Evolutionary conservation across 2,113 vertebrate species (phyloP).

Genomic region (Ailurus styani): DNA sequence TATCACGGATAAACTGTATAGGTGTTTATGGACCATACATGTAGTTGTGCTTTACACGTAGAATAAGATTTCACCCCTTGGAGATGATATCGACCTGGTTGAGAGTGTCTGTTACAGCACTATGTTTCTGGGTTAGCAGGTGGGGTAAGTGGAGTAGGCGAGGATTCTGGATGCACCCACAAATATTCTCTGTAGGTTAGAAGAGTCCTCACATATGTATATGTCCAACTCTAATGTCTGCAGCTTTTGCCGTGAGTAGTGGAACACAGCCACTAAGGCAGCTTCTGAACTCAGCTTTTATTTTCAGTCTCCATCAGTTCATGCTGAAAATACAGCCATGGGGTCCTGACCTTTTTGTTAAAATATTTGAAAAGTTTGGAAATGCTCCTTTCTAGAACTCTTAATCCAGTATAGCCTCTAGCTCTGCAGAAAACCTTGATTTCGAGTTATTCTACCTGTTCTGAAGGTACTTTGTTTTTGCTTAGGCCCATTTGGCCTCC

Average conservation of each 20-base stretch:
- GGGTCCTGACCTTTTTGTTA: neutral
- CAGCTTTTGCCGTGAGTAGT: neutral
- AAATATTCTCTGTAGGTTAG: neutral
- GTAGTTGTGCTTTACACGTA: neutral
- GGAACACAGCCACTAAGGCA: neutral
- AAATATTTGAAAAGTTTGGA: neutral
- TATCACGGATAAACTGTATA: neutral
- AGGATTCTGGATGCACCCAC: neutral
- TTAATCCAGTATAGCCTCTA: neutral
- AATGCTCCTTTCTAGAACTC: neutral
- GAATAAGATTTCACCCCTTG: neutral
- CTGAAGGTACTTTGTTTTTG: neutral
- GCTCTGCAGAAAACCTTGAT: neutral
- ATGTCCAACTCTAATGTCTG: neutral
- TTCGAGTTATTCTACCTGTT: neutral
- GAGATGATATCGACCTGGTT: neutral
- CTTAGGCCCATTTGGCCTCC: neutral
- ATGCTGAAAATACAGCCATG: neutral
- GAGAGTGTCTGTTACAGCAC: neutral
- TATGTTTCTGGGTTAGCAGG: neutral
- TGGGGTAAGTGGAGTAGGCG: neutral
- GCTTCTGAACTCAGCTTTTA: neutral
- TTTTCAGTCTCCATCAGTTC: neutral
- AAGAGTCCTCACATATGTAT: too few relatives aligned
- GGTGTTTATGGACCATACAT: rapidly evolving